Evolutionary conservation across 2,888 invertebrate genomes (phyloP), one percentile per base, ranked within the genome.

Genomic region (Peribatodes rhomboidaria): DNA sequence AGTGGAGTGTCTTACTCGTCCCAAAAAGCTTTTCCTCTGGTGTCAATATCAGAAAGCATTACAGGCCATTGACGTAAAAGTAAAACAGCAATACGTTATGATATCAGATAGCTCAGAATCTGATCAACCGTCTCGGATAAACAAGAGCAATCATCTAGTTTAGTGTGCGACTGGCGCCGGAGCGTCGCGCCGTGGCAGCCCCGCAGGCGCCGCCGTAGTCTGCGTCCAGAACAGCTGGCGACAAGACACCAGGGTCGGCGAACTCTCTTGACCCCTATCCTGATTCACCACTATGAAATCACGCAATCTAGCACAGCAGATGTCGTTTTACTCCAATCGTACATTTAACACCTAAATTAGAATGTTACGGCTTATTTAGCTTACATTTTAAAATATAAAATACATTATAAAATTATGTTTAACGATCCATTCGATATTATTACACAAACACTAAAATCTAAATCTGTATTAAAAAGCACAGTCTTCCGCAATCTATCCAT

Each of bases 171-270:
- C 60, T 46, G 90, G 88, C 89, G 90, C 88, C 90, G 54, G 31
- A 20, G 61, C 53, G 90, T 82, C 89, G 85, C 84, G 87, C 69
- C 87, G 74, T 46, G 53, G 73, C 78, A 89, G 88, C 81, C 88
- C 75, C 65, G 61, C 63, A 74, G 90, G 88, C 90, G 88, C 88
- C 31, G 31, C 10, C 31, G 47, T 14, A 31, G 31, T 46, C 75
- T 77, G 76, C 78, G 66, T 62, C 64, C 67, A 78, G 77, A 84
- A 79, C 84, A 82, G 80, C 82, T 82, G 81, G 61, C 61, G 67
- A 59, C 50, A 75, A 79, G 79, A 77, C 76, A 77, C 55, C 62
- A 70, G 81, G 79, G 79, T 79, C 81, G 73, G 61, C 72, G 75
- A 77, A 75, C 85, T 70, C 70, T n/a, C 46, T 46, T 75, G 75